These are phyloP conservation scores for Pipra filicauda DNA, from an alignment of 2,113 vertebrate species.

Conservation along the genomic window DNA sequence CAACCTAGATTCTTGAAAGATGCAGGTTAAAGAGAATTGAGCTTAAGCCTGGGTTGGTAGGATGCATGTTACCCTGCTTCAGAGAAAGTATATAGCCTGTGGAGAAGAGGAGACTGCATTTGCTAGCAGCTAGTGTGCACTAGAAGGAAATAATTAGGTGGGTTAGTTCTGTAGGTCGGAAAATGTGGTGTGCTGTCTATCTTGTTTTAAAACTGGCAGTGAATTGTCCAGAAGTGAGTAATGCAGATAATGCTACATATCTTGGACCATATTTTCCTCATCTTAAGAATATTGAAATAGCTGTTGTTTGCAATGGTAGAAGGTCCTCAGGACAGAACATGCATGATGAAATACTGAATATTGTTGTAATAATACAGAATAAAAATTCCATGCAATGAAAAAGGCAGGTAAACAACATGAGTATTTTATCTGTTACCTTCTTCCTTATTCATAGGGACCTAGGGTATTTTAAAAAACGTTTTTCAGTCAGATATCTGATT, in stretches of 20 bases:
- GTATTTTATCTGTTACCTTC: neutral
- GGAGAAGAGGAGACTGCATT: neutral
- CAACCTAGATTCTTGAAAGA: neutral
- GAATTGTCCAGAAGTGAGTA: neutral
- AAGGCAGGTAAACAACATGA: neutral
- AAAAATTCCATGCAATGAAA: neutral
- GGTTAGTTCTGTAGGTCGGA: neutral
- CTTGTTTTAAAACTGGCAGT: neutral
- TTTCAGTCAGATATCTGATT: neutral
- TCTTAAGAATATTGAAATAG: neutral
- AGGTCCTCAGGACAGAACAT: neutral
- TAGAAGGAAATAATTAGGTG: neutral
- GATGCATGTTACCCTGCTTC: neutral
- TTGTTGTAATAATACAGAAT: neutral
- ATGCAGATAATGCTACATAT: rapidly evolving
- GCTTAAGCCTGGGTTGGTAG: neutral
- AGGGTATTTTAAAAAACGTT: neutral
- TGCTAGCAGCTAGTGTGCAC: neutral
- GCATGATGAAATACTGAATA: neutral
- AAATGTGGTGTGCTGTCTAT: neutral
- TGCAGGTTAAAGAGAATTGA: neutral
- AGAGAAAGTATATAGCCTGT: neutral
- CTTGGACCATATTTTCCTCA: neutral
- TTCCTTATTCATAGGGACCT: neutral
- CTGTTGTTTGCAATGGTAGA: neutral